phyloP scores from a whole-genome alignment of 2,113 vertebrate genomes.

The Myrmophylax atrothorax region DNA sequence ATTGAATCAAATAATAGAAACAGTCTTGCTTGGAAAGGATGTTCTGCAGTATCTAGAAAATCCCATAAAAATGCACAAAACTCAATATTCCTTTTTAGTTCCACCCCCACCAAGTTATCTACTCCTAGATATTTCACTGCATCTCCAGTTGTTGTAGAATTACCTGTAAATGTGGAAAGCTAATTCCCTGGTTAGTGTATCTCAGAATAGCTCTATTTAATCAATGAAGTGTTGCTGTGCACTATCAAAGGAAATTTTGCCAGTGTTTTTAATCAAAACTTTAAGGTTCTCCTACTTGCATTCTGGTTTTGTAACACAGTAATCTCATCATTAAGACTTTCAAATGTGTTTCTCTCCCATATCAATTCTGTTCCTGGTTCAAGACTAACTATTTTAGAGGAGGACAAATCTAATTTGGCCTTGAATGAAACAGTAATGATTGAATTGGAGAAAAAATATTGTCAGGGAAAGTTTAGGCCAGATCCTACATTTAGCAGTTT shows the following conservation, averaged over 20 bases:
- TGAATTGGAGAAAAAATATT: neutral
- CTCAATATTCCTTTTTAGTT: neutral
- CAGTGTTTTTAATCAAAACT: neutral
- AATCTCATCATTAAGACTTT: neutral
- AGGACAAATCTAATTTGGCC: conserved; percentile 1
- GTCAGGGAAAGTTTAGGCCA: neutral
- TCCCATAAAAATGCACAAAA: neutral
- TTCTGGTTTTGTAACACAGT: neutral
- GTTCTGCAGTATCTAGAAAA: neutral
- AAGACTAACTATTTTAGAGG: neutral
- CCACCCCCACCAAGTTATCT: neutral
- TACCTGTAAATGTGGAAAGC: neutral
- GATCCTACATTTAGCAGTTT: neutral
- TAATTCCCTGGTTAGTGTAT: neutral
- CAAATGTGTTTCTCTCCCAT: neutral
- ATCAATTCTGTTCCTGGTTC: neutral
- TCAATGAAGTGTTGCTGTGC: neutral
- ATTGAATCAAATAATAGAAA: neutral
- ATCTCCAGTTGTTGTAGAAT: neutral
- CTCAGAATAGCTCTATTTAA: neutral
- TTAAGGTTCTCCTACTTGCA: neutral
- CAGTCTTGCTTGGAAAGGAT: neutral
- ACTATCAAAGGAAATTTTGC: neutral
- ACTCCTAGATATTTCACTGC: neutral
- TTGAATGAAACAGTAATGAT: neutral